Evolutionary conservation across 2,113 vertebrate species (phyloP), one percentile per base, ranked within the genome.

Genomic region (Channa maculata): DNA sequence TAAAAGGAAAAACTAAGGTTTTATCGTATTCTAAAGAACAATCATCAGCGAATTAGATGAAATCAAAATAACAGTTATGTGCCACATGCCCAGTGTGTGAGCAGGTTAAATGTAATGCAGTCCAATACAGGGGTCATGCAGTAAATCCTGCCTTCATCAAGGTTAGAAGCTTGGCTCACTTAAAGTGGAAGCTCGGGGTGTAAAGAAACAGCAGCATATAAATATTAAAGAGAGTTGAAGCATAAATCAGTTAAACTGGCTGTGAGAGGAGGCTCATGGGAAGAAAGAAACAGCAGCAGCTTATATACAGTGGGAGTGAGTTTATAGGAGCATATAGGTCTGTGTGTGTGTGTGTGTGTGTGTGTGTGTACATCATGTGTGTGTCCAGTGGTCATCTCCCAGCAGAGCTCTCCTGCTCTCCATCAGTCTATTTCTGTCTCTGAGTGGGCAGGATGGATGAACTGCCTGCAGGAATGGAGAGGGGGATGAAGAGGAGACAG

Each of bases 391-490:
- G 86, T 87, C 82, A 83, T 15, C 79, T 86, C 88, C 86, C 86
- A 63, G 77, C 79, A 75, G 79, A 83, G 60, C 57, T 59, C 71
- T 69, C 43, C 64, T 75, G 69, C 74, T 81, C 84, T 83, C 80
- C 79, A 79, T 75, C 81, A 3, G 76, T 81, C 81, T 91, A 91
- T 91, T 91, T 91, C 71, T 79, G 89, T 89, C 81, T 77, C 10
- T 64, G 83, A 87, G 89, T 89, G 77, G 89, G 89, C 71, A 65
- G 83, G 74, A 86, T 74, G 87, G 83, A 86, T 83, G 79, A 48
- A 70, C 64, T 0, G 61, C 86, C 86, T 46, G 41, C 0, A 80
- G 83, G 80, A 73, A 75, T 41, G 70, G 66, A 71, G 66, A 76
- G 82, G 0, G 62, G 46, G 81, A 73, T 57, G 58, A 61, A 69